Percentiles rank a stretch among this genome's conserved stretches.
Conservation (phyloP, 2,888 invertebrate species). For the Drosophila barbarae region DNA sequence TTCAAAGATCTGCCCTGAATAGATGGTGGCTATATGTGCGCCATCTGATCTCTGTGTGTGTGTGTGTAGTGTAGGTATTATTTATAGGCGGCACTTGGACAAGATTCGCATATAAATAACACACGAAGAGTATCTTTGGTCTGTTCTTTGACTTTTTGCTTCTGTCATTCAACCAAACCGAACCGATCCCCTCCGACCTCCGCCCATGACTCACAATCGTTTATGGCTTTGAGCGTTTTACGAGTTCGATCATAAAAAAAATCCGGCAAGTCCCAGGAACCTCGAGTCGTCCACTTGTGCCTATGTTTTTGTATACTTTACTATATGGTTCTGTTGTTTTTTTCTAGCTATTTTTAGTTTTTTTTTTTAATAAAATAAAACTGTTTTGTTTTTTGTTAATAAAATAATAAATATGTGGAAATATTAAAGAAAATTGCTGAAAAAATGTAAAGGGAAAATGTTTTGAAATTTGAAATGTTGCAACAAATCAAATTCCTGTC, state of each 20-base stretch:
- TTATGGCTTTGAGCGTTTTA: conserved; percentile 60
- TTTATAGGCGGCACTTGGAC: conserved; percentile 66
- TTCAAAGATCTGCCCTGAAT: conserved; percentile 41
- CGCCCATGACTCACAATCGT: conserved; percentile 38
- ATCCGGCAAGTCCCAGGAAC: conserved; percentile 10
- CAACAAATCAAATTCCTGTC: too few species aligned
- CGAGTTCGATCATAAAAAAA: conserved; percentile 56
- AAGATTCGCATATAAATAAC: conserved; percentile 44
- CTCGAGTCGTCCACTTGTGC: conserved; percentile 21
- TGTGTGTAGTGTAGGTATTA: conserved; percentile 43
- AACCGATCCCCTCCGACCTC: conserved; percentile 4
- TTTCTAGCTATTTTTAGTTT: conserved; percentile 41
- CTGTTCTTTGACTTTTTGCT: conserved; percentile 17
- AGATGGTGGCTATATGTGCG: conserved; percentile 11
- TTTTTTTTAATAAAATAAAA: too few species aligned
- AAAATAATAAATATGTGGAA: neutral
- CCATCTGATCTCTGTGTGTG: conserved; percentile 5
- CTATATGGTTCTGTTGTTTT: conserved; percentile 2
- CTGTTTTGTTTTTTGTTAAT: too few species aligned
- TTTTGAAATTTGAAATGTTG: too few species aligned
- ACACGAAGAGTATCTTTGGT: conserved; percentile 13
- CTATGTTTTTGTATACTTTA: neutral
- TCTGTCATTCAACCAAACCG: conserved; percentile 32
- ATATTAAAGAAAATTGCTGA: neutral
- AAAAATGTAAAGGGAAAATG: neutral